phyloP scores from a whole-genome alignment of 2,797 vertebrate genomes.

The Acrossocheilus wenchowensis region DNA sequence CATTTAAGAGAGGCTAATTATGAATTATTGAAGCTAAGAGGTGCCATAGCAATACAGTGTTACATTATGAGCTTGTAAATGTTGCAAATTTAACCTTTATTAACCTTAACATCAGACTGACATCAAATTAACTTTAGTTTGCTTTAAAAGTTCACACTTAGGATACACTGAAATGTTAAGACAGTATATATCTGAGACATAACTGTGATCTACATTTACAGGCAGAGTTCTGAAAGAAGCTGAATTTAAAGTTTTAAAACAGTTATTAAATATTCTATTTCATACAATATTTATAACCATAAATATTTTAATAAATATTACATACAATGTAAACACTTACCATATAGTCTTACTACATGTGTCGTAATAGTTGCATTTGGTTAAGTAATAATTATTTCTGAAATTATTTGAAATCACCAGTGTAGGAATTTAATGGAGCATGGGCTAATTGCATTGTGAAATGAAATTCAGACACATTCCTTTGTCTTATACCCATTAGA shows the following conservation, averaged over 20 bases:
- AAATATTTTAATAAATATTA: not conserved
- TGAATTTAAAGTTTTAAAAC: not conserved
- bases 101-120: not conserved
- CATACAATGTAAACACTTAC: not conserved
- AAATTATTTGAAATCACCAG: not conserved
- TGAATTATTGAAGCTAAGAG: not conserved
- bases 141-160: not conserved
- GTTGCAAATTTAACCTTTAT: not conserved
- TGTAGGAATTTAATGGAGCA: not conserved
- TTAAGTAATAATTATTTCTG: not conserved
- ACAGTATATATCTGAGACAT: not conserved
- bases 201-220: not conserved
- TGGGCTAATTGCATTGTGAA: not conserved
- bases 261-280: not conserved
- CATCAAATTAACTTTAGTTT: not conserved
- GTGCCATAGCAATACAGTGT: not conserved
- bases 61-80: not conserved
- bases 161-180: not conserved
- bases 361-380: not conserved
- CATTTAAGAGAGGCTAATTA: not conserved
- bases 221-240: not conserved
- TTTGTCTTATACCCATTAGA: not conserved
- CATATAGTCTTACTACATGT: not conserved
- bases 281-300: not conserved
- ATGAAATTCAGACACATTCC: not conserved